Evolutionary conservation across 2,888 invertebrate species (phyloP).

Genomic region (Torymus auratus): DNA sequence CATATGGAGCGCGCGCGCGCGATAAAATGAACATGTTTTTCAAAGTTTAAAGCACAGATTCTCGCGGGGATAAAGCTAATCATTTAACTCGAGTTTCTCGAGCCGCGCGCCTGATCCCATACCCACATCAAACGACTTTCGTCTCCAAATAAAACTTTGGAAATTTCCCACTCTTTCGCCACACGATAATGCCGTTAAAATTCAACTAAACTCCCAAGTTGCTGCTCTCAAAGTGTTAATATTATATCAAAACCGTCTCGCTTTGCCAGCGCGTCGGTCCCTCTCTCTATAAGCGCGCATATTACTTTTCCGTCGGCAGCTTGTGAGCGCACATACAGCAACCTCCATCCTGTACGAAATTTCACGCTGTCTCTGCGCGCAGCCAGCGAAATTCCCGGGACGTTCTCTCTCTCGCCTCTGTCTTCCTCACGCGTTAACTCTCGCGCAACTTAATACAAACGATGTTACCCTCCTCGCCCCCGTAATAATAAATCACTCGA

Average conservation of each 20-base stretch:
- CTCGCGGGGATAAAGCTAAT: not conserved
- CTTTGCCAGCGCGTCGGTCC: too few species aligned
- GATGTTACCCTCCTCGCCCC: not conserved
- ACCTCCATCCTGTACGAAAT: constrained; percentile 19
- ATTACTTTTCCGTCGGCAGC: constrained; percentile 9
- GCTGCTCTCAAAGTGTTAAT: too few species aligned
- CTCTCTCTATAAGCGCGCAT: not conserved
- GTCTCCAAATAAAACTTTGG: too few species aligned
- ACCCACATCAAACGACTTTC: too few species aligned
- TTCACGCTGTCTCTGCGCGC: constrained; percentile 35
- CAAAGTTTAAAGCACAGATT: too few species aligned
- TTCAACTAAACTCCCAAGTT: too few species aligned
- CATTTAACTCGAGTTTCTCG: not conserved
- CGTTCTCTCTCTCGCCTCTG: not conserved
- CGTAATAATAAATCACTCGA: constrained; percentile 45
- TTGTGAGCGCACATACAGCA: not conserved
- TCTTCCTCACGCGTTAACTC: not conserved
- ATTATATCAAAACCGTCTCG: too few species aligned
- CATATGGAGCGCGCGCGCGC: too few species aligned
- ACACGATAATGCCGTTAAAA: too few species aligned
- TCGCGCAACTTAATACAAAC: constrained; percentile 28
- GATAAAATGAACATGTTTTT: too few species aligned
- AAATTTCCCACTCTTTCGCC: too few species aligned
- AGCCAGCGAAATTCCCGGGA: constrained; percentile 39
- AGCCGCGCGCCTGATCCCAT: not conserved